phyloP scores from a whole-genome alignment of 2,113 vertebrate species.

The Tenebrosternarchus preto region DNA sequence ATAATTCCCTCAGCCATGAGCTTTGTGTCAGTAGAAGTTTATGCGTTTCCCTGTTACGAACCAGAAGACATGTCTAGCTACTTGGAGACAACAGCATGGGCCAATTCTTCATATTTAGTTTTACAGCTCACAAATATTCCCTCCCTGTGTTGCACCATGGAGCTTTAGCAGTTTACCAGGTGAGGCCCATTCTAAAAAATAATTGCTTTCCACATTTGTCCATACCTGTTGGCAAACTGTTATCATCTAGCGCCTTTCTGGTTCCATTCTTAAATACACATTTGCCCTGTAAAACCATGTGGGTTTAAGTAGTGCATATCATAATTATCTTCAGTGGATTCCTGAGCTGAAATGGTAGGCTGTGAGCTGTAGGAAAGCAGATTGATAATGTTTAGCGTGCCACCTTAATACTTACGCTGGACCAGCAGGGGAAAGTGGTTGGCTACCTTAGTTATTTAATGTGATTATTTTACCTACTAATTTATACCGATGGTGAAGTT shows the following conservation, averaged over 20 bases:
- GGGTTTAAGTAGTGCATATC: background rate
- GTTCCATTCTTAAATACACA: background rate
- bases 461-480: background rate
- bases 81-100: background rate
- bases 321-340: conserved; percentile 16
- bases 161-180: no score
- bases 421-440: background rate
- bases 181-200: background rate
- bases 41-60: background rate
- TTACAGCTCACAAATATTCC: background rate
- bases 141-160: no score
- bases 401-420: background rate
- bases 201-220: background rate
- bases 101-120: background rate
- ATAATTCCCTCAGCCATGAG: no score
- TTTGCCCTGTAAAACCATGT: conserved; percentile 12
- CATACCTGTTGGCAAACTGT: background rate
- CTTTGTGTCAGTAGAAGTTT: no score
- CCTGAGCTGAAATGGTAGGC: conserved; percentile 4
- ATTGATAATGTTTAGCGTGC: conserved; percentile 1
- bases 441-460: conserved; percentile 10
- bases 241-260: background rate
- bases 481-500: background rate
- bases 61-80: background rate
- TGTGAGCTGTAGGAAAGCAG: background rate